These are phyloP conservation scores for Biston stratarius DNA, from an alignment of 2,888 invertebrate genomes.

Conservation along the genomic window DNA sequence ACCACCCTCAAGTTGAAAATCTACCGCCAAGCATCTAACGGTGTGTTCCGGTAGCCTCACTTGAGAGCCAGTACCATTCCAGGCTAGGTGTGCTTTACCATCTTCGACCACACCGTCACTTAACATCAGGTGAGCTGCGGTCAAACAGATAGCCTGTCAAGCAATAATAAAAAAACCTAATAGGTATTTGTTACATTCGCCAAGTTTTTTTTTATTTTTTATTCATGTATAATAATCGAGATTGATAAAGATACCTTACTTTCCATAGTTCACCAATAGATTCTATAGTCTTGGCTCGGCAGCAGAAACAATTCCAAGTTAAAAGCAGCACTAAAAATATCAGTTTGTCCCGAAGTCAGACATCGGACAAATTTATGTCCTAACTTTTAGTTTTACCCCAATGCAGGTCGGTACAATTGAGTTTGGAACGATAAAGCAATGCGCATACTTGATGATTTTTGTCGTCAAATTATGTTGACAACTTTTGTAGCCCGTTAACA, in stretches of 20 bases:
- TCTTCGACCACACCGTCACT: too few species aligned
- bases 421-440: slow-evolving; percentile 39
- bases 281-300: slow-evolving; percentile 43
- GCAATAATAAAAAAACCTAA: too few species aligned
- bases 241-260: neutral
- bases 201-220: too few species aligned
- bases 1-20: too few species aligned
- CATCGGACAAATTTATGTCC: slow-evolving; percentile 67
- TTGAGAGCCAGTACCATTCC: too few species aligned
- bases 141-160: too few species aligned
- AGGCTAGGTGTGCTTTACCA: too few species aligned
- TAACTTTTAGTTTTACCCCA: slow-evolving; percentile 65
- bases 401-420: slow-evolving; percentile 68
- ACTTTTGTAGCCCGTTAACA: neutral
- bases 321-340: slow-evolving; percentile 46
- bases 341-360: slow-evolving; percentile 47
- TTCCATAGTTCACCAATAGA: slow-evolving; percentile 8
- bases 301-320: slow-evolving; percentile 46
- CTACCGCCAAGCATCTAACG: too few species aligned
- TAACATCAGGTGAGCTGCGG: too few species aligned
- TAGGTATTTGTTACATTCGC: too few species aligned
- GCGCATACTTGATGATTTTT: slow-evolving; percentile 1
- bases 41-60: too few species aligned
- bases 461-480: neutral
- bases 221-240: neutral